Evolutionary conservation across 2,888 invertebrate species (phyloP), one percentile per base, ranked within the genome.

Genomic region (Mythimna albipuncta): DNA sequence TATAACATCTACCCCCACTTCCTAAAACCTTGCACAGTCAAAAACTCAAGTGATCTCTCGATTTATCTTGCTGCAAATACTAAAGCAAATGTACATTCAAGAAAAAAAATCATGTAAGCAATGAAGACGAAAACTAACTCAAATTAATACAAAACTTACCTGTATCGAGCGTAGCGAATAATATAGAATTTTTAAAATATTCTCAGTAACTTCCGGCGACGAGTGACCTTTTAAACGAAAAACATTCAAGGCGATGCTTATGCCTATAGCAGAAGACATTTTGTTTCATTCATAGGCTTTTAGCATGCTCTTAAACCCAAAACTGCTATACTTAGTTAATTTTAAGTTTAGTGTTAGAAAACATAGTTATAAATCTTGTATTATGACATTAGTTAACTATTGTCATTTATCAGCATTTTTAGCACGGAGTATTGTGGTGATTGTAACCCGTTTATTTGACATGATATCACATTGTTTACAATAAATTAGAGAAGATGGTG

Each of bases 401-500:
- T 64, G 38, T 35, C 16, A 38, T 64, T 52, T 69, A 47, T 26
- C 6, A 16, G n/a, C 13, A 73, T 64, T 61, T 55, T 61, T 47
- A 11, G 50, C 6, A 21, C 6, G 38, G 44, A 32, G 6, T 54
- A 47, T 6, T 61, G 13, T 38, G n/a, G 44, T 61, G 50, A 50
- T 21, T 74, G 62, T 64, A 35, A 21, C 1, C 19, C 5, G 13
- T 66, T 26, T 47, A 13, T 4, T 6, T 6, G 52, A 35, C 80
- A 79, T 75, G 47, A 52, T 74, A 74, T 62, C 55, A 64, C 61
- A 74, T 79, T 77, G 13, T 62, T 62, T 32, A 38, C 19, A 72
- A 64, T 19, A 47, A 72, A 21, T 63, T 52, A 63, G 11, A 64
- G 35, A 76, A 65, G 21, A 6, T 44, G 7, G 19, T 57, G 32